These are phyloP conservation scores for Odontocerum albicorne DNA, from an alignment of 2,888 invertebrate species.

Conservation along the genomic window DNA sequence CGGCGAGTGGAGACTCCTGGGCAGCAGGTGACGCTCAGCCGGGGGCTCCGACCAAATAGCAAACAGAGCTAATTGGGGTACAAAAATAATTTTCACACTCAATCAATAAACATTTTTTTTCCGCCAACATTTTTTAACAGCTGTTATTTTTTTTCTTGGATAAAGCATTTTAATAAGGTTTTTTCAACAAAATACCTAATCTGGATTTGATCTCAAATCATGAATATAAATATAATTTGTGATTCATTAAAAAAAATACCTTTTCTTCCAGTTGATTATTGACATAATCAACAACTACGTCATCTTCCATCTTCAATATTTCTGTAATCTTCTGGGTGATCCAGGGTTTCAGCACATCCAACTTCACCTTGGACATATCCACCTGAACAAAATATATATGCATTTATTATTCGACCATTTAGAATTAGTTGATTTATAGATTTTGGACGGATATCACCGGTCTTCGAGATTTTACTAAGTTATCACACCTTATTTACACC, in stretches of 20 bases:
- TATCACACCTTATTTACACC: too few species aligned
- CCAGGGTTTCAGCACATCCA: constrained; percentile 98
- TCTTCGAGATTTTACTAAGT: too few species aligned
- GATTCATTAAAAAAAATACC: constrained; percentile 58
- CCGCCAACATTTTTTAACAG: constrained; percentile 43
- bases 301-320: constrained; percentile 96
- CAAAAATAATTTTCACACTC: constrained; percentile 61
- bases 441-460: too few species aligned
- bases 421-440: too few species aligned
- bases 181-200: background rate
- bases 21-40: constrained; percentile 46
- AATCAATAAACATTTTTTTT: constrained; percentile 53
- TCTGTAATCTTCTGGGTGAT: constrained; percentile 96
- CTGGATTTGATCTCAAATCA: too few species aligned
- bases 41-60: constrained; percentile 44
- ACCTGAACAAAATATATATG: constrained; percentile 66
- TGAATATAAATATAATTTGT: too few species aligned
- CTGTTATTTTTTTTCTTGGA: constrained; percentile 50
- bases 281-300: constrained; percentile 98
- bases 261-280: constrained; percentile 97
- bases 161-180: constrained; percentile 7
- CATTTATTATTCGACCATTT: too few species aligned
- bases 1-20: constrained; percentile 47
- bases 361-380: constrained; percentile 97
- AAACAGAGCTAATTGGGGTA: constrained; percentile 51